These are phyloP conservation scores for Cyclargus thomasi DNA, from an alignment of 1,140 invertebrate species.

Conservation along the genomic window DNA sequence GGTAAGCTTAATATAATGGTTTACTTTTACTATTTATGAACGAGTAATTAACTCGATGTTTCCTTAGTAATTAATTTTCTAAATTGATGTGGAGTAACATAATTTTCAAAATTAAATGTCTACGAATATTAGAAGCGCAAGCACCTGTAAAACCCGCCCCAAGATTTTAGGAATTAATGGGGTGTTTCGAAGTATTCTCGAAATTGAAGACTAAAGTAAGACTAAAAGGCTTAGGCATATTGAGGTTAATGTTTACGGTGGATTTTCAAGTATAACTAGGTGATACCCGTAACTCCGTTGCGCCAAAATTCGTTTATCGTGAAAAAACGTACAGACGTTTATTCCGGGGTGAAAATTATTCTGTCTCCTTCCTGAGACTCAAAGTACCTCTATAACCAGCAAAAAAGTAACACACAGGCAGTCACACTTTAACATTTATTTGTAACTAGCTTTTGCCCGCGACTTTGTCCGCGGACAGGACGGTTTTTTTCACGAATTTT, in stretches of 20 bases:
- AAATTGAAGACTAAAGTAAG: slow-evolving; percentile 10
- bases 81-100: neutral
- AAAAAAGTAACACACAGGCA: too few relatives aligned
- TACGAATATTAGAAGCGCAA: slow-evolving; percentile 1
- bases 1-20: too few relatives aligned
- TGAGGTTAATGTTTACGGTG: neutral
- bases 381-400: too few relatives aligned
- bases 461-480: too few relatives aligned
- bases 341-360: too few relatives aligned
- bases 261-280: neutral
- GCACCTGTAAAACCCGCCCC: neutral
- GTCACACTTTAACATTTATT: too few relatives aligned
- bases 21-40: neutral
- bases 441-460: too few relatives aligned
- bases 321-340: too few relatives aligned
- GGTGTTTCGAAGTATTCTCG: slow-evolving; percentile 5
- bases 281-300: neutral
- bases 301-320: too few relatives aligned
- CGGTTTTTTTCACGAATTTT: too few relatives aligned
- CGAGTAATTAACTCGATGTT: neutral
- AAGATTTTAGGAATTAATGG: neutral
- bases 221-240: slow-evolving; percentile 10
- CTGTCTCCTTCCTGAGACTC: too few relatives aligned
- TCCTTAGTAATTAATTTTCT: neutral
- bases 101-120: neutral